phyloP scores from a whole-genome alignment of 2,888 invertebrate genomes.

The Poecilus cupreus region DNA sequence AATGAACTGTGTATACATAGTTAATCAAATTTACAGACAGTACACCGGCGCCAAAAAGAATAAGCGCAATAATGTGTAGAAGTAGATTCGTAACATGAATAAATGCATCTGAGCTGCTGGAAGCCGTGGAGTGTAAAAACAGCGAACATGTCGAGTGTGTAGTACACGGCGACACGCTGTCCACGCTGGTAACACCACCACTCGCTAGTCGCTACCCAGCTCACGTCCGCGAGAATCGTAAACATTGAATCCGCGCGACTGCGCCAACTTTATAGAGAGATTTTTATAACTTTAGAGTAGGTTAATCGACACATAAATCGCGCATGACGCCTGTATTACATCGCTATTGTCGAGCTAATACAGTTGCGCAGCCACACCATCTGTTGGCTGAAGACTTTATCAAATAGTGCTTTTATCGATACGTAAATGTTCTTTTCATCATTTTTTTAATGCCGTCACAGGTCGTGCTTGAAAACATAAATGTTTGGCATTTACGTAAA shows the following conservation, averaged over 20 bases:
- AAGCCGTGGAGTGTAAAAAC: conserved; percentile 22
- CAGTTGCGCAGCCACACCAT: conserved; percentile 15
- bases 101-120: neutral
- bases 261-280: conserved; percentile 56
- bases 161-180: conserved; percentile 22
- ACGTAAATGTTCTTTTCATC: conserved; percentile 54
- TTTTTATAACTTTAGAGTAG: conserved; percentile 61
- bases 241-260: conserved; percentile 54
- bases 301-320: conserved; percentile 59
- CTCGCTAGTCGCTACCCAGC: neutral
- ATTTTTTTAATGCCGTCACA: conserved; percentile 56
- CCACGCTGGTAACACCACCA: neutral
- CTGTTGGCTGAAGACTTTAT: conserved; percentile 47
- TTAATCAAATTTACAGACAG: neutral
- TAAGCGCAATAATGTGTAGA: conserved; percentile 1
- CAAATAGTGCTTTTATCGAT: conserved; percentile 57
- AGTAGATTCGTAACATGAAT: conserved; percentile 31
- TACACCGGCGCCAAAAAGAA: neutral
- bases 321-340: conserved; percentile 56
- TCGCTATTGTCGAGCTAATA: conserved; percentile 40
- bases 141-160: conserved; percentile 20
- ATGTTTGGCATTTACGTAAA: conserved; percentile 56
- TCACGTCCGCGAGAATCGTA: conserved; percentile 52
- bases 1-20: neutral
- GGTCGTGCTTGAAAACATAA: conserved; percentile 54